Percentiles rank a stretch among this genome's conserved stretches.
Conservation (phyloP, 2,888 invertebrate species). For the Stenodema calcarata region DNA sequence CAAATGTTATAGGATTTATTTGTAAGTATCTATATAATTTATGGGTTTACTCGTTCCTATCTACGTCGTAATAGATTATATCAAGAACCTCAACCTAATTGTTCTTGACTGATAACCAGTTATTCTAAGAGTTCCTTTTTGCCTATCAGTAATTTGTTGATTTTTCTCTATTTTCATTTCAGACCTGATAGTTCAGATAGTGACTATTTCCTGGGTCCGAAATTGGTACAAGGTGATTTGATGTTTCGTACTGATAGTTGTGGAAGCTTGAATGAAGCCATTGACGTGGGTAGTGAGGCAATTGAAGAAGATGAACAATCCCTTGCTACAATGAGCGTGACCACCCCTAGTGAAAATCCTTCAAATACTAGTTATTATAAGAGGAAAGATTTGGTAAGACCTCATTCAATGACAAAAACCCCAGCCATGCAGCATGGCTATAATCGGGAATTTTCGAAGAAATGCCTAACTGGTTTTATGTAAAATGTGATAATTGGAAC, state of each 20-base stretch:
- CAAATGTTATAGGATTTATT: no score
- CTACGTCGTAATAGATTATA: no score
- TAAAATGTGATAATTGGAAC: no score
- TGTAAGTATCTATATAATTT: no score
- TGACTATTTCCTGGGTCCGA: constrained; percentile 30
- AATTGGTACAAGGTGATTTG: constrained; percentile 74
- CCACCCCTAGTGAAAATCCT: constrained; percentile 79
- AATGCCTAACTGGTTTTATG: no score
- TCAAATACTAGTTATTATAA: constrained; percentile 81
- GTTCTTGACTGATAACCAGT: no score
- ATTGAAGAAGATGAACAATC: constrained; percentile 67
- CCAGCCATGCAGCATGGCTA: no score
- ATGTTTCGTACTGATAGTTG: constrained; percentile 86
- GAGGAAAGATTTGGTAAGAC: constrained; percentile 75
- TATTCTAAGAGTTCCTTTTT: no score
- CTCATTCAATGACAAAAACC: background rate
- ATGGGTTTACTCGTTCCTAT: no score
- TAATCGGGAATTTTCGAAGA: no score
- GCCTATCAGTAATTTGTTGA: no score
- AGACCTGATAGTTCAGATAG: constrained; percentile 43
- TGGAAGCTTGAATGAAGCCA: constrained; percentile 62
- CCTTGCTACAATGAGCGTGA: constrained; percentile 67
- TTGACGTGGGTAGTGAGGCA: constrained; percentile 86
- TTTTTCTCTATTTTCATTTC: background rate
- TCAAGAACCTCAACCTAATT: no score